These are phyloP conservation scores for Thaumetopoea pityocampa DNA, from an alignment of 1,140 invertebrate genomes.

Conservation along the genomic window DNA sequence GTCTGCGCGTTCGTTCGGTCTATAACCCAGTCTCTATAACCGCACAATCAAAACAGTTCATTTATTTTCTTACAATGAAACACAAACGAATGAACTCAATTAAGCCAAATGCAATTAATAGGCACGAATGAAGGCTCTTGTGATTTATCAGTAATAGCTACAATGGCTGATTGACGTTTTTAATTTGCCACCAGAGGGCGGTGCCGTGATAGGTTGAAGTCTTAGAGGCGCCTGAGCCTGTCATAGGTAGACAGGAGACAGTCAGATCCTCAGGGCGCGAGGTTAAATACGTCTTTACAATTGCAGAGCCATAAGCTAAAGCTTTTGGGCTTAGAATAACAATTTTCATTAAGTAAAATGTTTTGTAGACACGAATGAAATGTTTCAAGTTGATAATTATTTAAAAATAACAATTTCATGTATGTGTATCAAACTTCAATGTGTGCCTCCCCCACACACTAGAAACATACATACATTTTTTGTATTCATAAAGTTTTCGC, in stretches of 20 bases:
- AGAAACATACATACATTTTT: no score
- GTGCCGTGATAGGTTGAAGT: slow-evolving; percentile 31
- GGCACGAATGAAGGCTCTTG: slow-evolving; percentile 45
- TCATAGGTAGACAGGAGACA: slow-evolving; percentile 47
- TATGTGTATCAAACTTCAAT: no score
- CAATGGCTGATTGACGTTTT: slow-evolving; percentile 63
- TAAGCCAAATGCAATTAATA: slow-evolving; percentile 60
- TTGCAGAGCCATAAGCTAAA: no score
- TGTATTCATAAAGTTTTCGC: no score
- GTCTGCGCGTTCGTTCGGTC: no score
- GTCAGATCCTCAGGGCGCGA: slow-evolving; percentile 26
- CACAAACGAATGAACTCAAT: slow-evolving; percentile 48
- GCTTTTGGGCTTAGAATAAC: no score
- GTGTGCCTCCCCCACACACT: no score
- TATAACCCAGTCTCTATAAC: slow-evolving; percentile 11
- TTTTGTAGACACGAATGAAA: no score
- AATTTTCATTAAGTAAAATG: no score
- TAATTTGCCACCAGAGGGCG: slow-evolving; percentile 50
- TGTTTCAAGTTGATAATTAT: no score
- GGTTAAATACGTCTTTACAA: no score
- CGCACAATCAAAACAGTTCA: slow-evolving; percentile 31
- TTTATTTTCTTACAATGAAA: slow-evolving; percentile 51
- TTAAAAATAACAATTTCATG: no score
- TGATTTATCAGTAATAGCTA: slow-evolving; percentile 63
- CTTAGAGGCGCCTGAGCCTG: slow-evolving; percentile 46